Base-by-base conservation (phyloP, 1,140 invertebrate species). In the Lepidurus couesii region DNA sequence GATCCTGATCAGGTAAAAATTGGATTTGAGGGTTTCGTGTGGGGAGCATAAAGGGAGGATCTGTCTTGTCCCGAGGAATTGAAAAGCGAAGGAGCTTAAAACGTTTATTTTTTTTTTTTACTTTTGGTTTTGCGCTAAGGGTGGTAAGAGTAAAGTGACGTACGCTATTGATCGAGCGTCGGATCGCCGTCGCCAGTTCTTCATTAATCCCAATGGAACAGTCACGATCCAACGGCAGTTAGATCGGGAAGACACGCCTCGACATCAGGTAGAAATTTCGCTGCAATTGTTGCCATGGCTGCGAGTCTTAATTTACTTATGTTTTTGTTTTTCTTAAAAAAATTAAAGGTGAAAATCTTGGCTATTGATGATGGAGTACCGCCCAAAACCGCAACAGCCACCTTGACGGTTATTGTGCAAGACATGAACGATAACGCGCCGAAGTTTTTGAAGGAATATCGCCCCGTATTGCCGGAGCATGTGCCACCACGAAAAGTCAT, bases 351-450 rank as follows among this genome's bases (percentile, higher is more conserved):
- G 1, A 96, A 96, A 88, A 97, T 98, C 80, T 87, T 97, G 82
- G 96, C 95, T 0, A 96, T 97, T 83, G 96, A 98, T 84, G 95
- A 98, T 85, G 96, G 95, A 26, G 90, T 93, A 21, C 96, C 96
- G 9, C 91, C 95, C 0, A 94, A 95, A 86, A 98, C 96, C 7
- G 96, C 97, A 5, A 98, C 96, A 1, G 96, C 96, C 0, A 98
- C 95, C 1, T 86, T 99, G 21, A 96, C 94, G 0, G 94, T 98
- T 0, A 94, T 96, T 79, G 95, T 99, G 0, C 92, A 94, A 84
- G 97, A 98, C 83, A 96, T 98, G 78, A 99, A 98, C 85, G 97
- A 98, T 83, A 98, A 89, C 81, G 85, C 86, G n/a, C 88, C 88
- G 13, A 82, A 84, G 75, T 88, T 89, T 82, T 83, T 85, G 0